Conservation (phyloP, 2,797 vertebrate genomes). For the Catharus ustulatus region DNA sequence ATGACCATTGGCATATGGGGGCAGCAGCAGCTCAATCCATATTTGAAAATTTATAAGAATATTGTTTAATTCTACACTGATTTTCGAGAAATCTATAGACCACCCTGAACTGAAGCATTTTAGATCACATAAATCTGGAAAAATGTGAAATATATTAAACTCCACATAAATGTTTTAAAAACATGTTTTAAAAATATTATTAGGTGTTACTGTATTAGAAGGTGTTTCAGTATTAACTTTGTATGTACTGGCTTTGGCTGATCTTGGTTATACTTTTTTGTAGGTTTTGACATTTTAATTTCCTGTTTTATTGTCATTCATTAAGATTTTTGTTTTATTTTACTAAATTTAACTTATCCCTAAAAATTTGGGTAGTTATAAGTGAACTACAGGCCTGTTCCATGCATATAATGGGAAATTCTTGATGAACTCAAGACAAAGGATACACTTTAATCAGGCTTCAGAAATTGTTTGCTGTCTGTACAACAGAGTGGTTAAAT, state of each 20-base stretch:
- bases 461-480: neutral
- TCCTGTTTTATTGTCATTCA: neutral
- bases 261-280: neutral
- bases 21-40: neutral
- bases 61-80: neutral
- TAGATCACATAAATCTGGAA: neutral
- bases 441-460: neutral
- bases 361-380: neutral
- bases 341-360: neutral
- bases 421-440: neutral
- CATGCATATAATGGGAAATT: neutral
- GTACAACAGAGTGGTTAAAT: neutral
- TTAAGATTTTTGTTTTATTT: neutral
- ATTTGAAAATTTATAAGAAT: neutral
- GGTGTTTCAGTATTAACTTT: neutral
- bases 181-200: neutral
- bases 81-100: slow-evolving; percentile 4
- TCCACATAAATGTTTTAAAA: neutral
- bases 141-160: neutral
- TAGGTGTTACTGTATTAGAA: neutral
- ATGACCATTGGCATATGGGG: neutral
- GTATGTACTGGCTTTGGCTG: neutral
- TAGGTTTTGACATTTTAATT: slow-evolving; percentile 4
- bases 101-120: neutral
- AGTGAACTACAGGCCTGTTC: neutral